Percentiles rank a stretch among this genome's conserved stretches.
phyloP scores from a whole-genome alignment of 2,888 invertebrate species.

The Drosophila neotestacea region DNA sequence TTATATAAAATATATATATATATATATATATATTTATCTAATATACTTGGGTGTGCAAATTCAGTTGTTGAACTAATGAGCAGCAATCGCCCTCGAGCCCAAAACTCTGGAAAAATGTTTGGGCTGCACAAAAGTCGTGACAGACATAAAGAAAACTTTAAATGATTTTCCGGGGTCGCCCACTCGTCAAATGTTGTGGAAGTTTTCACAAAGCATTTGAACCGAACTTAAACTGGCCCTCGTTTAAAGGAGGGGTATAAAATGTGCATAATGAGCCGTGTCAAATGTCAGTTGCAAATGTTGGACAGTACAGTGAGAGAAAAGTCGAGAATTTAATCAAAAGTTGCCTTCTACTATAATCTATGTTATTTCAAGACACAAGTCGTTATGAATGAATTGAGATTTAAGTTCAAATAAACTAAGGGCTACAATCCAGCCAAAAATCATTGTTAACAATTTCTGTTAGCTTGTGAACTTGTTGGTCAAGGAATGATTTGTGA shows the following conservation, averaged over 20 bases:
- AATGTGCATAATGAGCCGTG: conserved; percentile 13
- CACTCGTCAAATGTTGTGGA: conserved; percentile 62
- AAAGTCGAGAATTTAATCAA: background rate
- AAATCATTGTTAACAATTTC: background rate
- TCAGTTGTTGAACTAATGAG: conserved; percentile 77
- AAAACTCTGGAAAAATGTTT: conserved; percentile 50
- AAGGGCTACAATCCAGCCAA: background rate
- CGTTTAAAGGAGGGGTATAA: background rate
- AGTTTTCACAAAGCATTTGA: conserved; percentile 42
- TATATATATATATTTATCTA: conserved; percentile 18
- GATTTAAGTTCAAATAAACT: background rate
- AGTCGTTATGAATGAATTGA: background rate
- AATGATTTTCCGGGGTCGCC: conserved; percentile 66
- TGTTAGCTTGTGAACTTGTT: conserved; percentile 3
- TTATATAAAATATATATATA: conserved; percentile 7
- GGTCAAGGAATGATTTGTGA: conserved; percentile 30
- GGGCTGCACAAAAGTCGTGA: conserved; percentile 58
- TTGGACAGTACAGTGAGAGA: background rate
- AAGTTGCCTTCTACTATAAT: background rate
- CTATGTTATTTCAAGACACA: background rate
- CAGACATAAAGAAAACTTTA: conserved; percentile 69
- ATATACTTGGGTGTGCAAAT: conserved; percentile 49
- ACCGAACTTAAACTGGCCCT: conserved; percentile 25
- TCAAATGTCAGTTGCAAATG: conserved; percentile 5
- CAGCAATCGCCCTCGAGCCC: conserved; percentile 50